phyloP scores from a whole-genome alignment of 2,113 vertebrate genomes.

The Anseranas semipalmata region DNA sequence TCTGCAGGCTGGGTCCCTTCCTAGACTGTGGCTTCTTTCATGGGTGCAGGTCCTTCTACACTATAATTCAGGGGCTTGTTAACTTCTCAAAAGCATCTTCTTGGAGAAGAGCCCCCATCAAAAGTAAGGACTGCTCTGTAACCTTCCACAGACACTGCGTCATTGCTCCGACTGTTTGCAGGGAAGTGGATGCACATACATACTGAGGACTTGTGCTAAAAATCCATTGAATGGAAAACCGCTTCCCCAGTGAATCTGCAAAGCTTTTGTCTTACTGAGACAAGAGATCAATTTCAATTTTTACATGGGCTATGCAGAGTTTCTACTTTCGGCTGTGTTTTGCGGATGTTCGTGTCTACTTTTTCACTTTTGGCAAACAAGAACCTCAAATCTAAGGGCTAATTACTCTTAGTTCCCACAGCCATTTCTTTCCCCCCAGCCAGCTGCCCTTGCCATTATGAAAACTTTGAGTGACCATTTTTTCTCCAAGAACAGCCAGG shows the following conservation, averaged over 20 bases:
- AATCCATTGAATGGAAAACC: background rate
- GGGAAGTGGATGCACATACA: background rate
- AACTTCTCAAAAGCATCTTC: background rate
- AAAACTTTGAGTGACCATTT: background rate
- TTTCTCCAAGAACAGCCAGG: background rate
- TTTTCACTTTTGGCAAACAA: background rate
- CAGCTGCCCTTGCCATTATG: background rate
- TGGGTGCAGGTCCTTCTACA: background rate
- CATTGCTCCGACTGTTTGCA: background rate
- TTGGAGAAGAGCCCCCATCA: background rate
- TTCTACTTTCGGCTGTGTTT: background rate
- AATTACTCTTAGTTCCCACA: background rate
- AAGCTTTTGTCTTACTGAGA: background rate
- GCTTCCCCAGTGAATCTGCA: background rate
- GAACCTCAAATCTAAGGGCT: background rate
- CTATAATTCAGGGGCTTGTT: background rate
- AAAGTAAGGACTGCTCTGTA: background rate
- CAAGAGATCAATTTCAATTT: background rate
- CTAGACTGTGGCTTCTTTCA: rapidly evolving
- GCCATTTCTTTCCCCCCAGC: background rate
- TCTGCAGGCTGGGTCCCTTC: background rate
- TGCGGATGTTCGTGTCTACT: background rate
- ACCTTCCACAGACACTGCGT: background rate
- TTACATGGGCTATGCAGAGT: background rate
- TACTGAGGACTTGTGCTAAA: background rate